Conservation (phyloP, 2,113 vertebrate genomes). For the Prolemur simus region DNA sequence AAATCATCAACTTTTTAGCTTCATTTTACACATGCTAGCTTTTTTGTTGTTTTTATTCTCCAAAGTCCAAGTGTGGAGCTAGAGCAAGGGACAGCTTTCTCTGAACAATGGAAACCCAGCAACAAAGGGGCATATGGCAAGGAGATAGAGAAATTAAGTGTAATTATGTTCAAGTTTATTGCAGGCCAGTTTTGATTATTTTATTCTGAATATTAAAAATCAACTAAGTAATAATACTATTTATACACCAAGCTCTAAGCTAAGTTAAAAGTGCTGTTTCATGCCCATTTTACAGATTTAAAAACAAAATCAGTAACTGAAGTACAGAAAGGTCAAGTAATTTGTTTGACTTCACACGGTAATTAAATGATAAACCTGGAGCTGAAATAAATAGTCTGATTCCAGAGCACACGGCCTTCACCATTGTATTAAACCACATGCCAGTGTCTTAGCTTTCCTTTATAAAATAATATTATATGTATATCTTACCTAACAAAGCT, state of each 20-base stretch:
- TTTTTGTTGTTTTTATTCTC: conserved; percentile 1
- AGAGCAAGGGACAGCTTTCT: not conserved
- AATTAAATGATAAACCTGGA: not conserved
- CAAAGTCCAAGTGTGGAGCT: not conserved
- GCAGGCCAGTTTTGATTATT: not conserved
- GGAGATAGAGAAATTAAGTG: not conserved
- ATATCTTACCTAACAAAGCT: not conserved
- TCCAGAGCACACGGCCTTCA: not conserved
- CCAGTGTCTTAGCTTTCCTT: not conserved
- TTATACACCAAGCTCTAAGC: not conserved
- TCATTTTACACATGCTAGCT: not conserved
- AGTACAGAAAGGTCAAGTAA: not conserved
- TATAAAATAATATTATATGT: not conserved
- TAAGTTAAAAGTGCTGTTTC: not conserved
- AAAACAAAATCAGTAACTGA: not conserved
- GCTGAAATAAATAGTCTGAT: not conserved
- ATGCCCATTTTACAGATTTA: conserved; percentile 5
- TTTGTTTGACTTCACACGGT: not conserved
- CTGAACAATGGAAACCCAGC: not conserved
- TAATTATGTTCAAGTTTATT: not conserved
- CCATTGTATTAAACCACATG: not conserved
- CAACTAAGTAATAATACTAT: not conserved
- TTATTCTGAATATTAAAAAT: not conserved
- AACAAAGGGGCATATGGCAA: not conserved
- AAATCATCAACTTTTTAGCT: conserved; percentile 57